Evolutionary conservation across 2,113 vertebrate species (phyloP).

Genomic region (Peromyscus californicus): DNA sequence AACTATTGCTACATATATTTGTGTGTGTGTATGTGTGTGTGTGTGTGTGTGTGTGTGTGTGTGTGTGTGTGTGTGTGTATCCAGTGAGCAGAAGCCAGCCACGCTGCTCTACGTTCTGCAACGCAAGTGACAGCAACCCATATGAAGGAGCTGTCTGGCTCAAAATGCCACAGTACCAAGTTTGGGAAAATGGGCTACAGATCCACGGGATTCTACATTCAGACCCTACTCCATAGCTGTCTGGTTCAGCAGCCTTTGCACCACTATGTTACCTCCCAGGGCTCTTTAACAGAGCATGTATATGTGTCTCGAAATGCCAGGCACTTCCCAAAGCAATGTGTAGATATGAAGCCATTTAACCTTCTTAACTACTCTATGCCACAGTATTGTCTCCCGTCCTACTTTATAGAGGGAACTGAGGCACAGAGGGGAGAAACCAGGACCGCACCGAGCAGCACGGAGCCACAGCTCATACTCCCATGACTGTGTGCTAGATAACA

Average conservation of each 20-base stretch:
- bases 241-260: background rate
- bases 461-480: background rate
- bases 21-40: too few species aligned
- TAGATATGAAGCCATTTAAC: background rate
- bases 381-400: background rate
- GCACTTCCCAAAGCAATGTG: background rate
- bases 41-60: too few species aligned
- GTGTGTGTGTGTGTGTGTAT: background rate
- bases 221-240: background rate
- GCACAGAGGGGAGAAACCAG: background rate
- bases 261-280: background rate
- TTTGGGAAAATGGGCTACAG: background rate
- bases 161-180: background rate
- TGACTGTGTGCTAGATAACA: too few species aligned
- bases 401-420: slow-evolving; percentile 20
- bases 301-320: background rate
- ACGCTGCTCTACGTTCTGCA: background rate
- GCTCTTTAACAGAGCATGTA: background rate
- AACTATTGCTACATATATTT: too few species aligned
- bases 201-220: background rate
- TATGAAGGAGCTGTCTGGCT: background rate
- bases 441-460: background rate
- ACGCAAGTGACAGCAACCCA: background rate
- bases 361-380: background rate
- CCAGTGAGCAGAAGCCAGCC: background rate